Evolutionary conservation across 2,113 vertebrate genomes (phyloP), one percentile per base, ranked within the genome.

Genomic region (Gambusia affinis): DNA sequence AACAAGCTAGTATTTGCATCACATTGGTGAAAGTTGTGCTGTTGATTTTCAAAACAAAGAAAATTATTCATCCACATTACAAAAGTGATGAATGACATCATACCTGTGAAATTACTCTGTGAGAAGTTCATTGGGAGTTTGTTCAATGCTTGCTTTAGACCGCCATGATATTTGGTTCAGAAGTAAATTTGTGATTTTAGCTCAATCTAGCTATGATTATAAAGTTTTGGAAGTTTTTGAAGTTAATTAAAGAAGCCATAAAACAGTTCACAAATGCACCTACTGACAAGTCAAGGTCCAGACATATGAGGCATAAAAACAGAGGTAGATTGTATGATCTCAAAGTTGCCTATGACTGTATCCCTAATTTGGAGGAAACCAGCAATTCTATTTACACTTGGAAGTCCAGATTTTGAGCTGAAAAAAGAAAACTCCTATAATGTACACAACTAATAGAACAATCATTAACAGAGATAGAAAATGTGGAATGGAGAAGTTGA

Each of bases 1-100:
- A 54, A 47, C 44, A 54, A 63, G 75, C 70, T 54, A n/a, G n/a
- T 60, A 62, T 51, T 80, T 89, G 84, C 76, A 78, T 88, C 84
- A 88, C 57, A 63, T 37, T 57, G 44, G 29, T 30, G 28, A 30
- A 62, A 78, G 31, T 61, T 73, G 60, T 68, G 19, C n/a, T 33
- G 54, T 70, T 0, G 5, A 70, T 24, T 64, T 12, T 69, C 31
- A 35, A 37, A 63, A 19, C 28, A 37, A 62, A 4, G 22, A 64
- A 39, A 10, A 17, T n/a, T 10, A 47, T 74, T 64, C 33, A 62
- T 80, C 39, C 4, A 27, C 17, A 11, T 12, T 19, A 27, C 64
- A 70, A 63, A 39, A 37, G 7, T 12, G 30, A 14, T 31, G 42
- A 44, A 68, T 68, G 12, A 39, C 12, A 1, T 37, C 31, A 60